Evolutionary conservation across 2,888 invertebrate species (phyloP).

Genomic region (Apodemia mormo): DNA sequence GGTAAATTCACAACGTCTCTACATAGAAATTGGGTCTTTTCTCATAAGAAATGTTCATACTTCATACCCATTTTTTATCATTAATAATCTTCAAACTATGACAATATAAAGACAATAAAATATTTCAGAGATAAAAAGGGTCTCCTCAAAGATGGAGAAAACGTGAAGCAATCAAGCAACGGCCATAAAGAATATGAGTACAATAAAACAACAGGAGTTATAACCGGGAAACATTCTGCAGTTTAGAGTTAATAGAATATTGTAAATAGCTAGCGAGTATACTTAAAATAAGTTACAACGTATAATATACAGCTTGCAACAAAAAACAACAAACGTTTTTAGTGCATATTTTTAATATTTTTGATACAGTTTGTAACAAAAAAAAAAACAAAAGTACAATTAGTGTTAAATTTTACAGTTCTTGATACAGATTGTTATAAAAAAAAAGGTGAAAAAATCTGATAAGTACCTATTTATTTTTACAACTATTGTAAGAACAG

Average conservation of each 20-base stretch:
- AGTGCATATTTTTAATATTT: too few relatives aligned
- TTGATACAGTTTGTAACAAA: too few relatives aligned
- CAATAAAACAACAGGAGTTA: conserved; percentile 69
- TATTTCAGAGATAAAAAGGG: conserved; percentile 71
- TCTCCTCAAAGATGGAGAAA: conserved; percentile 59
- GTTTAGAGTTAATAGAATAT: conserved; percentile 48
- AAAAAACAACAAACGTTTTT: too few relatives aligned
- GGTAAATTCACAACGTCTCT: background rate
- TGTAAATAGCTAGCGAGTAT: conserved; percentile 13
- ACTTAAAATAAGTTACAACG: background rate
- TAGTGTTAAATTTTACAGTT: too few relatives aligned
- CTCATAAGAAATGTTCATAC: background rate
- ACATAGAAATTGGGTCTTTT: background rate
- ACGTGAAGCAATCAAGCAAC: conserved; percentile 53
- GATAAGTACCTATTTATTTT: too few relatives aligned
- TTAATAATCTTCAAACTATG: background rate
- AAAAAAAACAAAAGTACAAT: too few relatives aligned
- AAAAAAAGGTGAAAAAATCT: too few relatives aligned
- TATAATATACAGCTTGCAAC: background rate
- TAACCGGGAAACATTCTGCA: conserved; percentile 74
- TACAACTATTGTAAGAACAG: too few relatives aligned
- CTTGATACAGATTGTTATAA: too few relatives aligned
- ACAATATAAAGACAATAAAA: conserved; percentile 13
- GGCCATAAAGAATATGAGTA: conserved; percentile 70
- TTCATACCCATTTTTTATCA: background rate